Base-by-base conservation (phyloP, 2,113 vertebrate genomes). In the Hippopotamus amphibius region DNA sequence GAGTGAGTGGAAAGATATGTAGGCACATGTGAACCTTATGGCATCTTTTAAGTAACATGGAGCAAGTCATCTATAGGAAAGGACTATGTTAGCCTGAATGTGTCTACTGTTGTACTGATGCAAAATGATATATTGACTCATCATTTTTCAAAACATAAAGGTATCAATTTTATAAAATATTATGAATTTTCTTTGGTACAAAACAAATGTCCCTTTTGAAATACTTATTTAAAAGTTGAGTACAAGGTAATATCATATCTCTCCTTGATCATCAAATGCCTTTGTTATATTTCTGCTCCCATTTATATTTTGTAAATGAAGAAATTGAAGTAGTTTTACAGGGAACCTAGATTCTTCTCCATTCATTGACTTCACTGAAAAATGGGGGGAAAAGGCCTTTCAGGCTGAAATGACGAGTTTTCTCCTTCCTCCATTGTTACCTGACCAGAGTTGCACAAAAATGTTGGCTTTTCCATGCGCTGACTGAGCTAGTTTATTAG, bases 241-340 rank as follows among this genome's bases (percentile, higher is more conserved):
- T 53, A 17, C 33, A 63, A 59, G 14, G 30, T 46, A 11, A 69
- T 80, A 46, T 41, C 14, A 61, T 7, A 74, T 26, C 33, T 69
- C 19, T 69, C 24, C 43, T 87, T 33, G 22, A 83, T 13, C 66
- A 82, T 76, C 53, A 82, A 37, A 63, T 43, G 59, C 41, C 53
- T 88, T 46, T 84, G 19, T 71, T 80, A 6, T 3, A 41, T 68
- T 96, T 94, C n/a, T 41, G 43, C 16, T 92, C 24, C 37, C 46
- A 37, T 74, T 90, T 8, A 26, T 2, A 28, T 41, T 96, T 95
- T 87, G 3, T 88, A 90, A 88, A 81, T 69, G 85, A 72, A 95
- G 41, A 68, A 55, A 83, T 14, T 48, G n/a, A 93, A 90, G 10
- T 28, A 85, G 37, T 76, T 81, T 90, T 87, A 30, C 11, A 71